Conservation (phyloP, 2,888 invertebrate species). For the Tanaodytes sp. region DNA sequence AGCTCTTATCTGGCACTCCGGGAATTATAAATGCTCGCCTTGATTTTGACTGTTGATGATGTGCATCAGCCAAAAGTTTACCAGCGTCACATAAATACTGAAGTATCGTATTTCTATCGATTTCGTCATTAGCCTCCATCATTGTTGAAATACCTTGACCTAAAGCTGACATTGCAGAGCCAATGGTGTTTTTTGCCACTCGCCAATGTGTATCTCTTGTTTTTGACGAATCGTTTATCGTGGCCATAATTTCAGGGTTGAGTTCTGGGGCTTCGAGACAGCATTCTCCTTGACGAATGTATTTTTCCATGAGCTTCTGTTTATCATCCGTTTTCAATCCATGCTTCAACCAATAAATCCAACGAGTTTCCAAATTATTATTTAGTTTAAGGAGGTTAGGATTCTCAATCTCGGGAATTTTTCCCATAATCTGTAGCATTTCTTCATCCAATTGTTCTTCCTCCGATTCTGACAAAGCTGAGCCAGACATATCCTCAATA, state of each 20-base stretch:
- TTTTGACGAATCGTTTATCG: constrained; percentile 1
- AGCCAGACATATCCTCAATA: neutral
- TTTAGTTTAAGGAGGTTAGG: neutral
- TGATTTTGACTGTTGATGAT: constrained; percentile 7
- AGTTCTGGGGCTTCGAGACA: constrained; percentile 10
- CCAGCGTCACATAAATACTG: constrained; percentile 9
- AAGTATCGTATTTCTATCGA: neutral
- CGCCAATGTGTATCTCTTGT: constrained; percentile 16
- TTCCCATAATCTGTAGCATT: neutral
- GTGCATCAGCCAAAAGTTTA: constrained; percentile 3
- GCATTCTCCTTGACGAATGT: constrained; percentile 9
- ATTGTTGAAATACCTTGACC: constrained; percentile 4
- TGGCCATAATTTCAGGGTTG: constrained; percentile 5
- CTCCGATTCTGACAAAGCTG: neutral
- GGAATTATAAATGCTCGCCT: constrained; percentile 17
- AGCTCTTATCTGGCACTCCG: neutral
- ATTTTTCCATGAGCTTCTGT: neutral
- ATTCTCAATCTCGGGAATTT: constrained; percentile 5
- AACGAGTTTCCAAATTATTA: neutral
- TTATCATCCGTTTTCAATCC: constrained; percentile 10
- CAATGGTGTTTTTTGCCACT: constrained; percentile 16
- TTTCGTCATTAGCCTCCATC: neutral
- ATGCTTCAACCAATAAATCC: constrained; percentile 18
- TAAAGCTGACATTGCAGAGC: constrained; percentile 20
- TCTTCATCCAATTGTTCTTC: constrained; percentile 1